Conservation (phyloP, 2,797 vertebrate species). For the Pelochelys cantorii region DNA sequence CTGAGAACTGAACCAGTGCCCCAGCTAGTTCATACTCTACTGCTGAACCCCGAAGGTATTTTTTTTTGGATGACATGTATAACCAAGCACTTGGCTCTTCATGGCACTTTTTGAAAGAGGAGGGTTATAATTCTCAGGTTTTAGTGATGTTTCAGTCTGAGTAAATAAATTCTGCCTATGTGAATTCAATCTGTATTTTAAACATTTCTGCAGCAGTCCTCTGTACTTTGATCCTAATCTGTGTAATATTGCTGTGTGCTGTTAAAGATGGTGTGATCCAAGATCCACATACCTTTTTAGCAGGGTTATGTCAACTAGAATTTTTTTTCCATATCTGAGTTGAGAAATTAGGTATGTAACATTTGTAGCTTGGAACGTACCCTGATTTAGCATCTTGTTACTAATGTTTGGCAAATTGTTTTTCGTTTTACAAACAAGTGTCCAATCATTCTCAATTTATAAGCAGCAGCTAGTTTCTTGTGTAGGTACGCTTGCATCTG, state of each 20-base stretch:
- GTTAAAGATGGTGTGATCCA: neutral
- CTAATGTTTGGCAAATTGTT: neutral
- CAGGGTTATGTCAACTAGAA: conserved; percentile 37
- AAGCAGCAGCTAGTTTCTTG: conserved; percentile 62
- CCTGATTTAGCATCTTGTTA: conserved; percentile 53
- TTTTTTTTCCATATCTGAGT: neutral
- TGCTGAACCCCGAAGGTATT: neutral
- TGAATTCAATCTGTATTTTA: neutral
- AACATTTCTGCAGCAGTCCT: neutral
- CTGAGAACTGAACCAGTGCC: neutral
- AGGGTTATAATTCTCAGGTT: neutral
- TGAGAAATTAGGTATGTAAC: conserved; percentile 22
- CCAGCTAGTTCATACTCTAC: neutral
- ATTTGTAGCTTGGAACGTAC: conserved; percentile 57
- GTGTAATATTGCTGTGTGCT: neutral
- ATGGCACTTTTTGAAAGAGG: neutral
- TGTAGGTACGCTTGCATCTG: conserved; percentile 55
- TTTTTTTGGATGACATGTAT: neutral
- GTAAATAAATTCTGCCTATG: neutral
- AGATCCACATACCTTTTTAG: conserved; percentile 32
- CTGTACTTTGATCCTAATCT: neutral
- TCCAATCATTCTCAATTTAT: conserved; percentile 71
- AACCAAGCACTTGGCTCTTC: neutral
- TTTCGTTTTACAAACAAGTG: conserved; percentile 59
- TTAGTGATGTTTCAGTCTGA: neutral